Evolutionary conservation across 1,140 invertebrate genomes (phyloP).

Genomic region (Liolophura sinensis): DNA sequence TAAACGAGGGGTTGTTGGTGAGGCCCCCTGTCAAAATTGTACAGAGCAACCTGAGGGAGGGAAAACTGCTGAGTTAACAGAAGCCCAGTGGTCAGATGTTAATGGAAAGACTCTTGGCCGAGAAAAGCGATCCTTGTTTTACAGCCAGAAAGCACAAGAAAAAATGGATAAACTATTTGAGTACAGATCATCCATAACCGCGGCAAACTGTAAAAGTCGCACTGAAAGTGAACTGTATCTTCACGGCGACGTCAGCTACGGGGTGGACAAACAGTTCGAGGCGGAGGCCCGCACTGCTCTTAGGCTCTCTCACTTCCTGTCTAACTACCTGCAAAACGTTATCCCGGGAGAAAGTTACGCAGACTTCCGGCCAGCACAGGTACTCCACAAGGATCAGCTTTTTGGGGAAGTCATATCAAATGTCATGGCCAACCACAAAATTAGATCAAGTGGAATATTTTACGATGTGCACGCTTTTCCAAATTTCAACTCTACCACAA

Average conservation of each 20-base stretch:
- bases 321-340: conserved; percentile 37
- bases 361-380: conserved; percentile 30
- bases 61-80: too few relatives aligned
- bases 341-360: conserved; percentile 33
- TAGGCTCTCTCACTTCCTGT: conserved; percentile 35
- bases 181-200: conserved; percentile 27
- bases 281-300: conserved; percentile 64
- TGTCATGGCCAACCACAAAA: conserved; percentile 80
- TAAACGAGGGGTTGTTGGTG: too few relatives aligned
- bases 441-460: conserved; percentile 89
- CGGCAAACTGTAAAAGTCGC: conserved; percentile 27
- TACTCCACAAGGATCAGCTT: conserved; percentile 39
- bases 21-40: too few relatives aligned
- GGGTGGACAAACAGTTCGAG: conserved; percentile 85
- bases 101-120: too few relatives aligned
- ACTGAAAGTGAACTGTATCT: conserved; percentile 20
- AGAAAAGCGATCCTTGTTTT: not conserved
- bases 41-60: too few relatives aligned
- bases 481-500: conserved; percentile 63
- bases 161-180: conserved; percentile 30
- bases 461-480: conserved; percentile 95
- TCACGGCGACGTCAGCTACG: conserved; percentile 77
- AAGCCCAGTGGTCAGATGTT: too few relatives aligned
- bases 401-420: conserved; percentile 75
- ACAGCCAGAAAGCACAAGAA: conserved; percentile 15